Conservation (phyloP, 2,797 vertebrate species). For the Lepilemur ruficaudatus region DNA sequence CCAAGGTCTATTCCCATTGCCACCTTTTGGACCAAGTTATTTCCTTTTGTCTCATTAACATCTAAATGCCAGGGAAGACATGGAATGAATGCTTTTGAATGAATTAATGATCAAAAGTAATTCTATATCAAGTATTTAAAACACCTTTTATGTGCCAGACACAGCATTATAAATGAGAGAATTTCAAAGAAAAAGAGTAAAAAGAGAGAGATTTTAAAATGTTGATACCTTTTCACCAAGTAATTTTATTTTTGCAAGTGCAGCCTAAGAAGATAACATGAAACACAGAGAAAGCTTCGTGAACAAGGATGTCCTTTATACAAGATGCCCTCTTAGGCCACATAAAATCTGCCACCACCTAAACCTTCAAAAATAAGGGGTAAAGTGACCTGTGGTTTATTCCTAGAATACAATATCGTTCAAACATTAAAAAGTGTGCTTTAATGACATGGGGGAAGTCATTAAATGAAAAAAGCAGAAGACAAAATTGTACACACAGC, state of each 20-base stretch:
- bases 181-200: background rate
- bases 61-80: accelerated
- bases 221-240: background rate
- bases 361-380: background rate
- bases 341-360: accelerated
- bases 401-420: background rate
- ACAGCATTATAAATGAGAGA: background rate
- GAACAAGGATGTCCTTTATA: no score
- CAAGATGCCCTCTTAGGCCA: background rate
- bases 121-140: background rate
- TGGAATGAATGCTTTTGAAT: accelerated
- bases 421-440: background rate
- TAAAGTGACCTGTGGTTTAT: background rate
- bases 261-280: background rate
- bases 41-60: background rate
- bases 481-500: background rate
- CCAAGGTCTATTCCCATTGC: accelerated
- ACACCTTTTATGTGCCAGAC: background rate
- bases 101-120: background rate
- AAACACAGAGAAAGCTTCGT: background rate
- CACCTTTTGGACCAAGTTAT: no score
- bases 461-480: background rate
- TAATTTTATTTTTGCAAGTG: background rate
- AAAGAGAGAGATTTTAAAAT: background rate
- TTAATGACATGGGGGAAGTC: background rate